Percentiles rank a stretch among this genome's conserved stretches.
Evolutionary conservation across 2,113 vertebrate genomes (phyloP).

Genomic region (Alectura lathami): DNA sequence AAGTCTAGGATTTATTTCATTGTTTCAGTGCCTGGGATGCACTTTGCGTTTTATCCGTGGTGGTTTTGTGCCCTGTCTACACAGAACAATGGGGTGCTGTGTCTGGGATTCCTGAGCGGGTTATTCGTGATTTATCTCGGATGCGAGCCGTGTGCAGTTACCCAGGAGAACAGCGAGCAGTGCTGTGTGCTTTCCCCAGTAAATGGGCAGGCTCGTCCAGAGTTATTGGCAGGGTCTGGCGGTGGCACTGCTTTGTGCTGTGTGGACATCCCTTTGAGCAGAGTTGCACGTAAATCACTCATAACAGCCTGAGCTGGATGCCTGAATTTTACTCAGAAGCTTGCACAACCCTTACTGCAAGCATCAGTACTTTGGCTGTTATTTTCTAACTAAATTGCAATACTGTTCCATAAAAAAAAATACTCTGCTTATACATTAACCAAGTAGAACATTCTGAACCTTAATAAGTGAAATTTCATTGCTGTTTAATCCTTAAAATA

Average conservation of each 20-base stretch:
- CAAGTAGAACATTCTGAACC: background rate
- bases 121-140: background rate
- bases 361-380: background rate
- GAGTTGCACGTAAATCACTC: background rate
- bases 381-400: background rate
- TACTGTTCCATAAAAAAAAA: background rate
- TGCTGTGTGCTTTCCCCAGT: background rate
- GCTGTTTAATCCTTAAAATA: constrained; percentile 3
- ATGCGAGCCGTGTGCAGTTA: background rate
- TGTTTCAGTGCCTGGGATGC: background rate
- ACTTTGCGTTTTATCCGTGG: rapidly evolving
- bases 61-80: background rate
- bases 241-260: background rate
- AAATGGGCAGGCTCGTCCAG: background rate
- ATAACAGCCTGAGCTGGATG: background rate
- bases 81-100: background rate
- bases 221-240: background rate
- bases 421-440: background rate
- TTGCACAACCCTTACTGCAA: background rate
- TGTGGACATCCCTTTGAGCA: background rate
- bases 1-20: background rate
- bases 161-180: constrained; percentile 1
- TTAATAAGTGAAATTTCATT: background rate
- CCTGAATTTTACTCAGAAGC: background rate
- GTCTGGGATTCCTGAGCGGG: background rate